Conservation (phyloP, 2,113 vertebrate genomes). For the Cromileptes altivelis region DNA sequence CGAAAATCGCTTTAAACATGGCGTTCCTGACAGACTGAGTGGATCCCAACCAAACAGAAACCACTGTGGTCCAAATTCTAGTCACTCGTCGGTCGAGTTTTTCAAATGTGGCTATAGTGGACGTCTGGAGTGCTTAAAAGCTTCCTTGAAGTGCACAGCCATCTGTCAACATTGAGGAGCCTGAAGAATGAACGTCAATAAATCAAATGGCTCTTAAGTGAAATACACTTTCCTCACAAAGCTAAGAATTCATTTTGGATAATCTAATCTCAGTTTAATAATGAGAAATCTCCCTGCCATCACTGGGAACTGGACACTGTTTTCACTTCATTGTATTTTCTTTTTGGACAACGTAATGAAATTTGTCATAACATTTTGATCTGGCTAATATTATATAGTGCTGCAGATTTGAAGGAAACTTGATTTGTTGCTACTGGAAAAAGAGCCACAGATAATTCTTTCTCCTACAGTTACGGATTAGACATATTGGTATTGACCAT, state of each 20-base stretch:
- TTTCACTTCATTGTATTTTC: neutral
- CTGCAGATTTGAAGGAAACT: neutral
- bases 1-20: slow-evolving; percentile 1
- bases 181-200: slow-evolving; percentile 37
- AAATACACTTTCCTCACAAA: slow-evolving; percentile 20
- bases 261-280: neutral
- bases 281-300: neutral
- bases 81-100: neutral
- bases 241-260: slow-evolving; percentile 14
- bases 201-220: slow-evolving; percentile 27
- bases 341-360: neutral
- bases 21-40: slow-evolving; percentile 5
- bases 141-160: slow-evolving; percentile 13
- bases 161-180: slow-evolving; percentile 30
- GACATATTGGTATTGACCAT: neutral
- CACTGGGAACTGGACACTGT: neutral
- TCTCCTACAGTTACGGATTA: neutral
- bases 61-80: slow-evolving; percentile 21
- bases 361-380: neutral
- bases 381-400: neutral
- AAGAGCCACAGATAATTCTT: neutral
- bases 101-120: slow-evolving; percentile 30
- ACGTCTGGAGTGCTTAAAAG: slow-evolving; percentile 43
- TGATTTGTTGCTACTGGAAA: neutral
- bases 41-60: slow-evolving; percentile 18